Percentiles rank a stretch among this genome's conserved stretches.
phyloP scores from a whole-genome alignment of 1,140 invertebrate genomes.

The Drosophila saltans region DNA sequence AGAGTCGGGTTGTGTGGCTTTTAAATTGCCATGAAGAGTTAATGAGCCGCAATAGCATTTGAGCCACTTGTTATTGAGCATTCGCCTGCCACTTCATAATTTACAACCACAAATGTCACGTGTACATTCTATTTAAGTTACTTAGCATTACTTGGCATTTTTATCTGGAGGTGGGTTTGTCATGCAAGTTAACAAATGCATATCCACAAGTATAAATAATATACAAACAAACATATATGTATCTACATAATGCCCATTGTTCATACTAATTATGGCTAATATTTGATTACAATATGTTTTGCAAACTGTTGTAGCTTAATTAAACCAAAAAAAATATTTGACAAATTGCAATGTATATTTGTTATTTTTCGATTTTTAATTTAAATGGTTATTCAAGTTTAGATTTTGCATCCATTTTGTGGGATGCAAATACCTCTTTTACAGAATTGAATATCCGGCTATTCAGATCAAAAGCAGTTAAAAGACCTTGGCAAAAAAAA shows the following conservation, averaged over 20 bases:
- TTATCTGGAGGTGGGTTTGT: conserved; percentile 34
- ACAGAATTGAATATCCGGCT: conserved; percentile 5
- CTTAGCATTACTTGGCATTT: conserved; percentile 73
- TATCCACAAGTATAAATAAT: conserved; percentile 37
- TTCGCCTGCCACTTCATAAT: conserved; percentile 52
- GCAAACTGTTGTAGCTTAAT: too few species aligned
- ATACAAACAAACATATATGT: not conserved
- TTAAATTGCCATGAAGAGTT: conserved; percentile 67
- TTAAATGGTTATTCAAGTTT: too few species aligned
- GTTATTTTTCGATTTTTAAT: too few species aligned
- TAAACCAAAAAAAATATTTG: too few species aligned
- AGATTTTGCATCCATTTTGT: not conserved
- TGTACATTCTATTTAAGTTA: conserved; percentile 65
- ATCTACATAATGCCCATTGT: conserved; percentile 1
- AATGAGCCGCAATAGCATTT: conserved; percentile 69
- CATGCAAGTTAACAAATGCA: conserved; percentile 24
- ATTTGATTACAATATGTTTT: not conserved
- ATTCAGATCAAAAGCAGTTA: not conserved
- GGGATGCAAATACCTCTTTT: not conserved
- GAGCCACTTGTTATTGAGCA: conserved; percentile 52
- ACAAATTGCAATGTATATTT: too few species aligned
- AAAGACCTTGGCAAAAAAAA: not conserved
- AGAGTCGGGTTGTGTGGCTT: conserved; percentile 40
- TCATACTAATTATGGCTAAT: not conserved
- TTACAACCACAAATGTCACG: conserved; percentile 74